Base-by-base conservation (phyloP, 2,113 vertebrate species). In the Microcebus lehilahytsara region DNA sequence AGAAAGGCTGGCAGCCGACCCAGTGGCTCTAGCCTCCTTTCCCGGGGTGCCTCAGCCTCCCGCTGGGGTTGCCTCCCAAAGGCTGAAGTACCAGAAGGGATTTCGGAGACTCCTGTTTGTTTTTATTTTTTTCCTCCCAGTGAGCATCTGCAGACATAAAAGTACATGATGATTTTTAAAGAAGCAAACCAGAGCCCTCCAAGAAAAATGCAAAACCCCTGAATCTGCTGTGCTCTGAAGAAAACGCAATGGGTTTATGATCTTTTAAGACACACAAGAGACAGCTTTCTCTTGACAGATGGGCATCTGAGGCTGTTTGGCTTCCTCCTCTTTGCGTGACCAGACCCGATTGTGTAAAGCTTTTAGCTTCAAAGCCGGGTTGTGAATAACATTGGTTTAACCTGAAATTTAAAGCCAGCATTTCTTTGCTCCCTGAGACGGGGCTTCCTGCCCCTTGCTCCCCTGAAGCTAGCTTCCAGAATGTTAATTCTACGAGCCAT, bases 401-500 rank as follows among this genome's bases (percentile, higher is more conserved):
- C 98, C 97, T 98, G 98, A 98, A 98, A 98, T 98, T 98, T 98
- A 97, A 98, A 98, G 96, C 93, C 90, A 95, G 89, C 2, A 9
- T 97, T 98, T 97, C 95, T 56, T 8, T 95, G 97, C 97, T 98
- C 91, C 56, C 91, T 3, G 91, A 97, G 93, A 95, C 91, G 60
- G 91, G 89, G 95, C 87, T 98, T 97, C 97, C 97, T 85, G 93
- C 97, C 97, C 98, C 98, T 98, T 98, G 98, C 96, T 97, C 96
- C 97, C 98, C 96, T 87, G 96, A 97, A 98, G 96, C 97, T 98
- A 97, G 96, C 98, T 98, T 98, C 97, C 93, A 98, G 98, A 98
- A 97, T 98, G 98, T 98, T 99, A 98, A 98, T 98, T 98, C 97
- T 98, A 93, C 95, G 93, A 98, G 98, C 94, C 64, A 98, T 98